Base-by-base conservation (phyloP, 2,113 vertebrate genomes). In the Lagopus leucura region DNA sequence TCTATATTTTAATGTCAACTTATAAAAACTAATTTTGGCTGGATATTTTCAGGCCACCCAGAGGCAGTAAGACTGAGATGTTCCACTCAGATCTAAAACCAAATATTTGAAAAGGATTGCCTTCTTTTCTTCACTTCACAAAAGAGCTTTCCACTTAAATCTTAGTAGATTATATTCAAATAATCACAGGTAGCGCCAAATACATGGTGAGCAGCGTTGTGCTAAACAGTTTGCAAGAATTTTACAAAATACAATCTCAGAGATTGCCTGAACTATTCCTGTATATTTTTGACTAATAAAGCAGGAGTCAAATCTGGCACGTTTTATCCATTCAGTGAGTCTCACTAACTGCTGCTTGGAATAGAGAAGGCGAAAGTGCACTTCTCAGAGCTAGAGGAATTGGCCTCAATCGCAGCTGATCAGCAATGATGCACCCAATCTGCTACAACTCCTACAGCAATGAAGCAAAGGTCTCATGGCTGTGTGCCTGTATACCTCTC, bases 61-160 rank as follows among this genome's bases (percentile, higher is more conserved):
- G 72, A 71, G 14, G 42, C 45, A 32, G 43, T 80, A 90, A 61
- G 2, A 55, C 5, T 65, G 40, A 87, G 71, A 73, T 66, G 21
- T 69, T 84, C 87, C 50, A 88, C 43, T 13, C 58, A 73, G 36
- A 74, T 89, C 67, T 71, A 34, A 60, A 89, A 88, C 67, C 75
- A 94, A 85, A 73, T 55, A 92, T 85, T 89, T 94, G 76, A 92
- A 86, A 90, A 89, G 24, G 20, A 50, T 27, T 78, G n/a, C 43
- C 43, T 92, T 30, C 17, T 89, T 94, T 96, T 66, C 65, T 70
- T 90, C 84, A 82, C 55, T 69, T 63, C 55, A 17, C 57, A 45
- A 48, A 78, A 72, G 20, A 65, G 45, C 72, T 93, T 94, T 94
- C 73, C 58, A 77, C 55, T 89, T 84, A 80, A 91, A 92, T 64